A percentile compares a stretch with the other conserved stretches of the same genome.
Conservation (phyloP, 2,797 vertebrate species). For the Myotis findleyi region DNA sequence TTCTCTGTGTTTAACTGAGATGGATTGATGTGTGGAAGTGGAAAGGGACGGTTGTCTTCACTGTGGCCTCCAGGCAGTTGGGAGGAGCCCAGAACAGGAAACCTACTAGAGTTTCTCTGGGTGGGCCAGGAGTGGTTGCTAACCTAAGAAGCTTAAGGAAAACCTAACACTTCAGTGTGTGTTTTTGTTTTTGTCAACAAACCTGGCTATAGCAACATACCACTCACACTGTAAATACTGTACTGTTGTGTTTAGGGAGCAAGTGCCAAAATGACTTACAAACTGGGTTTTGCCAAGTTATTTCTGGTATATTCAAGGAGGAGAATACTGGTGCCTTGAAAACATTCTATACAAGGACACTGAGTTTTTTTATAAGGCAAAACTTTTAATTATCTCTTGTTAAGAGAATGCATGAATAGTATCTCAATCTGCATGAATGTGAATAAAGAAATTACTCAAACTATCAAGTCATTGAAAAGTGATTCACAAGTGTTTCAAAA, state of each 20-base stretch:
- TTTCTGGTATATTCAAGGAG: background rate
- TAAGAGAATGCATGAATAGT: background rate
- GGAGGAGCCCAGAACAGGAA: background rate
- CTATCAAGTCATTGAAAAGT: background rate
- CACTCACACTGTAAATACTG: background rate
- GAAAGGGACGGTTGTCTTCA: background rate
- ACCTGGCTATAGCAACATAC: background rate
- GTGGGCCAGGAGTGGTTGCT: background rate
- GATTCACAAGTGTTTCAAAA: background rate
- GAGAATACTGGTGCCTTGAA: background rate
- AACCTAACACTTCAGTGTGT: background rate
- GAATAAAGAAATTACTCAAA: constrained; percentile 14
- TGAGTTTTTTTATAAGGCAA: background rate
- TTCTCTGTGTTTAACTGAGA: background rate
- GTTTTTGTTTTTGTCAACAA: constrained; percentile 14
- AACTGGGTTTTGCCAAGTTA: background rate
- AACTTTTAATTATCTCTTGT: background rate
- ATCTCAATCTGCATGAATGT: background rate
- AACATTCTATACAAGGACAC: background rate
- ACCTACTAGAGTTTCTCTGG: background rate
- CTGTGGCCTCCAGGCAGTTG: background rate
- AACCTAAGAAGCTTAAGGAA: background rate
- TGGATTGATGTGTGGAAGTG: background rate
- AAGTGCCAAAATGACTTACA: constrained; percentile 42
- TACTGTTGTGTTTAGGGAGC: background rate